Base-by-base conservation (phyloP, 2,113 vertebrate genomes). In the Lasiurus cinereus region DNA sequence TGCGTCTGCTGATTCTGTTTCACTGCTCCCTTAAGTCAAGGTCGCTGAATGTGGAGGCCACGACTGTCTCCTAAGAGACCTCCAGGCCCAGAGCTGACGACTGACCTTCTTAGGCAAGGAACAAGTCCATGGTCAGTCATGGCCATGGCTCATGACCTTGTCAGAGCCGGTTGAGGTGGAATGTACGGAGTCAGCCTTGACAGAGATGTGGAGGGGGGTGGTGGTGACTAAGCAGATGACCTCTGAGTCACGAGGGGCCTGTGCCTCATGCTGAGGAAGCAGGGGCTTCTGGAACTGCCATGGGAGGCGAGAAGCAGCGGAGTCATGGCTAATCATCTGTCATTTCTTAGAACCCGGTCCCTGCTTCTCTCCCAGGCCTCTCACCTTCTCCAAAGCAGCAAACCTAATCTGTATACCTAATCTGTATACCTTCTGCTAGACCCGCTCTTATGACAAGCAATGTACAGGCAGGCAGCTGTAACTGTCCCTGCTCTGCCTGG, bases 81-180 rank as follows among this genome's bases (percentile, higher is more conserved):
- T 69, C 62, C 29, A 33, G 19, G 31, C 52, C 80, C 76, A 3
- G n/a, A 69, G 64, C 73, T 54, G 39, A 91, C 46, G 50, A 8
- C 43, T 15, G 19, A 36, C 14, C 36, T 86, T 52, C 27, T 70
- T 33, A 92, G 89, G 31, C 67, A 73, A 74, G 56, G 83, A 12
- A 69, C 33, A 54, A 18, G 48, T 54, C 74, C 77, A 1, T 9
- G 11, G 69, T 77, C 31, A 64, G 33, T 64, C 77, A 77, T 72
- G 84, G 82, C 67, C 82, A 64, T 66, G 94, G 59, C 39, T 76
- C n/a, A 48, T 86, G 83, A 83, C 91, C 50, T 95, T 95, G 93
- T 88, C 93, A 74, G 3, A 72, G 84, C 83, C n/a, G 77, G 12
- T 84, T 88, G 46, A 69, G 36, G 64, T 43, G 43, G 78, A 95